Evolutionary conservation across 2,888 invertebrate genomes (phyloP).

Genomic region (Nesidiocoris tenuis): DNA sequence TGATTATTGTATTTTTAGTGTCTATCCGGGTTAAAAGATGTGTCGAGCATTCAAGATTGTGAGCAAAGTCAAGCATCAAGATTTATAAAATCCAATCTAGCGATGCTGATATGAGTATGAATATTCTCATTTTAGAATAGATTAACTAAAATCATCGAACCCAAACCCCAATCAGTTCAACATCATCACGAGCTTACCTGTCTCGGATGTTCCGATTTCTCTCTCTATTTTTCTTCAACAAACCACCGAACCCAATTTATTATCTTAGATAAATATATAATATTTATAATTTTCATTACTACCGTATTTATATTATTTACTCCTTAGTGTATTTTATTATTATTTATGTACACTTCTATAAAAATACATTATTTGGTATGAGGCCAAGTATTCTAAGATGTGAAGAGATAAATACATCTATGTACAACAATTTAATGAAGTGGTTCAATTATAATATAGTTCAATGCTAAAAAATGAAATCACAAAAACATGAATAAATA

Average conservation of each 20-base stretch:
- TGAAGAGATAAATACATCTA: constrained; percentile 40
- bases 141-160: not conserved
- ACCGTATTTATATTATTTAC: constrained; percentile 11
- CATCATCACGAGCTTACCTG: not conserved
- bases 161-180: not conserved
- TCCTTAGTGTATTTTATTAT: constrained; percentile 44
- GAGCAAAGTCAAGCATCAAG: too few species aligned
- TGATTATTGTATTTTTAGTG: too few species aligned
- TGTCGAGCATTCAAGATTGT: too few species aligned
- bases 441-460: not conserved
- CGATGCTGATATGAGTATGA: too few species aligned
- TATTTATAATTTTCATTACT: not conserved
- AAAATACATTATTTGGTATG: constrained; percentile 49
- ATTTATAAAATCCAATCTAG: too few species aligned
- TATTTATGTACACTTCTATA: constrained; percentile 50
- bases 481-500: constrained; percentile 3
- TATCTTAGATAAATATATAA: constrained; percentile 43
- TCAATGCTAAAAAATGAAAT: not conserved
- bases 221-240: constrained; percentile 19
- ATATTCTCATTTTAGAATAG: too few species aligned
- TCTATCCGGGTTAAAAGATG: too few species aligned
- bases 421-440: constrained; percentile 17
- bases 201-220: not conserved
- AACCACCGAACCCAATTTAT: constrained; percentile 37
- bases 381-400: constrained; percentile 47